phyloP scores from a whole-genome alignment of 2,888 invertebrate species.

The Limulus polyphemus region DNA sequence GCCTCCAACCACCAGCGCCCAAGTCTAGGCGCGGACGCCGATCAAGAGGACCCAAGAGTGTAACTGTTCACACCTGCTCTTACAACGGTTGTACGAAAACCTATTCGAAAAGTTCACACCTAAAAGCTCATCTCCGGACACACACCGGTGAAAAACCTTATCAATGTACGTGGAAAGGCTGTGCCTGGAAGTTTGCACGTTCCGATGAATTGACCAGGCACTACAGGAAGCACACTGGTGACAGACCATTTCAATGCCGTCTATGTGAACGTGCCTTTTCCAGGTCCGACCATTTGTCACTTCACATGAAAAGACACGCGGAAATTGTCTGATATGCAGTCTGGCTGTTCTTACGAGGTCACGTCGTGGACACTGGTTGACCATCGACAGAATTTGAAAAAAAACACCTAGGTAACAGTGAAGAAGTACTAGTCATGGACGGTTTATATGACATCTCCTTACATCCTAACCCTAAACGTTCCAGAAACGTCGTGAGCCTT shows the following conservation, averaged over 20 bases:
- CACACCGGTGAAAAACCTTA: conserved; percentile 37
- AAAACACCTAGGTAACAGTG: no score
- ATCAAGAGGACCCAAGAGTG: conserved; percentile 40
- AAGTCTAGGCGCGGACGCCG: conserved; percentile 24
- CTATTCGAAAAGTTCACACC: conserved; percentile 49
- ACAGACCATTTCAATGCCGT: conserved; percentile 27
- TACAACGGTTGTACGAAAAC: conserved; percentile 49
- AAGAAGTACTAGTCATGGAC: no score
- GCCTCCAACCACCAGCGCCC: conserved; percentile 12
- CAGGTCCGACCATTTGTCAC: conserved; percentile 50
- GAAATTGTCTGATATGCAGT: no score
- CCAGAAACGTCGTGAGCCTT: no score
- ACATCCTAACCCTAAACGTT: no score
- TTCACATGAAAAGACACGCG: conserved; percentile 51
- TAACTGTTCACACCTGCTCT: conserved; percentile 43
- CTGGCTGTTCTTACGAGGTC: no score
- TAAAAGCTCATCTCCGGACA: conserved; percentile 44
- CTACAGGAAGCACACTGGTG: background rate
- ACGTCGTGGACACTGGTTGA: no score
- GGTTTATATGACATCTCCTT: no score
- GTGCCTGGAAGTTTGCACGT: conserved; percentile 48
- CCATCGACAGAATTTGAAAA: no score
- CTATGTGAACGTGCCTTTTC: conserved; percentile 51
- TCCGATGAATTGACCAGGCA: background rate
- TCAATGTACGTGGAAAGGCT: conserved; percentile 45